Evolutionary conservation across 1,140 invertebrate genomes (phyloP), one percentile per base, ranked within the genome.

Genomic region (Acromyrmex heyeri): DNA sequence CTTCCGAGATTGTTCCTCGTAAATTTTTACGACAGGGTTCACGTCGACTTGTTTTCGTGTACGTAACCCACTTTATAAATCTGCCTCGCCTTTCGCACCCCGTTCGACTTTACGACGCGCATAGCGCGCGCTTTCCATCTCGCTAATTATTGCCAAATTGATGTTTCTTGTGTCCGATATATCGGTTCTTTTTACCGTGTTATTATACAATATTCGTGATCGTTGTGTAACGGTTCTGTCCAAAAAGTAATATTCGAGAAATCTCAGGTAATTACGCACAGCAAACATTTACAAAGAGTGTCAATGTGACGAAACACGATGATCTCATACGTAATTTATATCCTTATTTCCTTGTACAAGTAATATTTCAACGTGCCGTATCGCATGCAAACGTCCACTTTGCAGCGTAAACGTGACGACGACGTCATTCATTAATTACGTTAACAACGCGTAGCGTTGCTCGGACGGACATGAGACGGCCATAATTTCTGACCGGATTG

Each of bases 401-500:
- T 83, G 79, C 38, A 48, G 48, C 69, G 55, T 44, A 62, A 83
- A 83, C 69, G 69, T 75, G 69, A 75, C 69, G 69, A 75, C 61
- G 12, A 75, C 44, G 24, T 38, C 27, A 73, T 55, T 75, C 69
- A 83, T 83, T 83, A 83, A 83, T 83, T 75, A 83, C 57, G 38
- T 24, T 83, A 83, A 75, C 79, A 73, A 83, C 69, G 69, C 69
- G 69, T 73, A 21, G n/a, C 69, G 48, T 48, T 24, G 24, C 18
- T 61, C 55, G 67, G 21, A 12, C 79, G 38, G 34, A n/a, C 44
- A 65, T 30, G 77, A 62, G 82, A 83, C 64, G 75, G 50, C 85
- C 88, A 82, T 93, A 92, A 92, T 93, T 94, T 93, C 92, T 91
- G 87, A 86, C 30, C 83, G 86, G 90, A 95, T 95, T 94, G 91